Conservation (phyloP, 2,888 invertebrate genomes). For the Hirudinaria manillensis region DNA sequence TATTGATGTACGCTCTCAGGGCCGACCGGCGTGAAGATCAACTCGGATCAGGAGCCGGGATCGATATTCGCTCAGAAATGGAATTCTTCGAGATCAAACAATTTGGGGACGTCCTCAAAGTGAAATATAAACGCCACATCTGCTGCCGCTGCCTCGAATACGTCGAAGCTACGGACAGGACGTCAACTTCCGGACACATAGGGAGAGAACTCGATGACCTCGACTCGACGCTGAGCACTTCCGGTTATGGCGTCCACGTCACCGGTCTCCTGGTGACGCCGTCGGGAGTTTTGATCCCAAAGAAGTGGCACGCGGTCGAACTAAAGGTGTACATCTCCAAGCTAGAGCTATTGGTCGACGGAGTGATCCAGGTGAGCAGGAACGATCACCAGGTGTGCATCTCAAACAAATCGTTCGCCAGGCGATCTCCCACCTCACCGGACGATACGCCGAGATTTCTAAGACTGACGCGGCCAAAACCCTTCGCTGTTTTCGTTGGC, state of each 20-base stretch:
- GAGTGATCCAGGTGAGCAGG: not conserved
- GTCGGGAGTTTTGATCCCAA: not conserved
- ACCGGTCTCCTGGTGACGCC: not conserved
- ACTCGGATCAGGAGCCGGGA: not conserved
- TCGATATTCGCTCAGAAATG: not conserved
- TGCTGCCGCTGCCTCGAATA: not conserved
- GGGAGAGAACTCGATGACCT: not conserved
- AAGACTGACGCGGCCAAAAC: too few species aligned
- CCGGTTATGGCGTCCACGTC: constrained; percentile 7
- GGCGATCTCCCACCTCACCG: too few species aligned
- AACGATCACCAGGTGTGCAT: not conserved
- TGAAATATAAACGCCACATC: not conserved
- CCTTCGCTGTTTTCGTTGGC: too few species aligned
- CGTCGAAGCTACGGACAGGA: not conserved
- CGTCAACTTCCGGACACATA: not conserved
- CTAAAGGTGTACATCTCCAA: not conserved
- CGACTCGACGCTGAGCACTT: not conserved
- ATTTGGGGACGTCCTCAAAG: not conserved
- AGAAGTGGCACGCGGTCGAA: not conserved
- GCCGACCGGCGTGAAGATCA: not conserved
- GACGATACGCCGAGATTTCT: too few species aligned
- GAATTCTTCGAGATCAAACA: constrained; percentile 13
- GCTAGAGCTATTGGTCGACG: not conserved
- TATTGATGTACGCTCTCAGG: not conserved
- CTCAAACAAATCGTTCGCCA: too few species aligned